Evolutionary conservation across 2,113 vertebrate species (phyloP).

Genomic region (Recurvirostra avosetta): DNA sequence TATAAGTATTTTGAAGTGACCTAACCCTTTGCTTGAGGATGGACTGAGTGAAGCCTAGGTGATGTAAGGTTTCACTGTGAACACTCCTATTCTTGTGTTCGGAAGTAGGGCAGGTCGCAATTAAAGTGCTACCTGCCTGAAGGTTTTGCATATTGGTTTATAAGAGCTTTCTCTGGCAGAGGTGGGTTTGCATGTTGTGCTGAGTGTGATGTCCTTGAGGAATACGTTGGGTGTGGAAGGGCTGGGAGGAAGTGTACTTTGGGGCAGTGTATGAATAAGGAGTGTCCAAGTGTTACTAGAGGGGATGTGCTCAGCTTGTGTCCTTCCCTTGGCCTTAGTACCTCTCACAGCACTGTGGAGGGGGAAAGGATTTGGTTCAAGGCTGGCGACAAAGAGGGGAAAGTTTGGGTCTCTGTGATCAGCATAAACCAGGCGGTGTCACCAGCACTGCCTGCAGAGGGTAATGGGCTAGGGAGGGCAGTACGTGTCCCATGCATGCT

Average conservation of each 20-base stretch:
- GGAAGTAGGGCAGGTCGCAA: not conserved
- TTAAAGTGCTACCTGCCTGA: not conserved
- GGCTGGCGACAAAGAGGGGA: not conserved
- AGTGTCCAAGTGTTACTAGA: not conserved
- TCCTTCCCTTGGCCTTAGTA: not conserved
- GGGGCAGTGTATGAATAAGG: not conserved
- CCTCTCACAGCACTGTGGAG: not conserved
- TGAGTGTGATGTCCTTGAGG: not conserved
- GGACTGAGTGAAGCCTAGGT: not conserved
- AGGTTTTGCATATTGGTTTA: not conserved
- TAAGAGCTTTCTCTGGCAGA: not conserved
- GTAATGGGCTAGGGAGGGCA: too few relatives aligned
- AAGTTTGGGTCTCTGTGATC: not conserved
- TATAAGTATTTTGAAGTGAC: not conserved
- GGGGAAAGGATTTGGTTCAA: not conserved
- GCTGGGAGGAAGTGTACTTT: not conserved
- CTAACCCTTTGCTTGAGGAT: not conserved
- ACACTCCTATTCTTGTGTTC: not conserved
- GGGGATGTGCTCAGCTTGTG: not conserved
- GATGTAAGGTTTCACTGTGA: not conserved
- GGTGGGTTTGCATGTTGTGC: not conserved
- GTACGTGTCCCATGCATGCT: rapidly evolving
- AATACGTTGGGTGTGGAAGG: not conserved
- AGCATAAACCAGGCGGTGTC: not conserved
- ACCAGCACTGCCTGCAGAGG: not conserved